Conservation (phyloP, 1,140 invertebrate genomes). For the Apis mellifera region Amel_HAv3.1 CM009944.2:959001-959500, state of each 20-base stretch:
- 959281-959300: constrained; percentile 15
- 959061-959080: not conserved
- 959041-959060: not conserved
- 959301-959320: not conserved
- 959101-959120: not conserved
- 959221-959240: not conserved
- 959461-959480: too few relatives aligned
- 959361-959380: not conserved
- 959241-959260: not conserved
- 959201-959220: not conserved
- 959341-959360: not conserved
- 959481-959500: too few relatives aligned
- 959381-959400: not conserved
- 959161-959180: not conserved
- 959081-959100: too few relatives aligned
- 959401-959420: too few relatives aligned
- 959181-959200: not conserved
- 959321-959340: not conserved
- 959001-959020: not conserved
- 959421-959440: too few relatives aligned
- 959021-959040: not conserved
- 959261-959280: not conserved
- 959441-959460: too few relatives aligned
- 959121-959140: not conserved
- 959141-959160: not conserved